These are phyloP conservation scores for Ephydatia muelleri DNA, from an alignment of 37 sponge, comb jelly and placozoan genomes.

Conservation along the genomic window DNA sequence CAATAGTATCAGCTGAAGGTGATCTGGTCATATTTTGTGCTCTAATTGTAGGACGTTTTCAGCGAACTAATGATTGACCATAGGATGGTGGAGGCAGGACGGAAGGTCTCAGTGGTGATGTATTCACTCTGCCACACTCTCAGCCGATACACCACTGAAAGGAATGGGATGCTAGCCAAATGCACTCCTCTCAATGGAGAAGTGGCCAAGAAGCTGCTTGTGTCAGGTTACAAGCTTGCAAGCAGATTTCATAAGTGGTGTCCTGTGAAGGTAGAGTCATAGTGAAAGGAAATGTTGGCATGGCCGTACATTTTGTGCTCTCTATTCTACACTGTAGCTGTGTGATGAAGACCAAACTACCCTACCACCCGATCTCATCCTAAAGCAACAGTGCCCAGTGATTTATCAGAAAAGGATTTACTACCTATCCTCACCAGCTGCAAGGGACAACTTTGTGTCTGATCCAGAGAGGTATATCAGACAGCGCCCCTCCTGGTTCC, in stretches of 20 bases:
- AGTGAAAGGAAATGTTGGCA: background rate
- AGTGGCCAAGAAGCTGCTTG: conserved; percentile 71
- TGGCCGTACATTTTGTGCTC: background rate
- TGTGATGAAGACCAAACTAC: conserved; percentile 3
- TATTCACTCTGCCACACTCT: conserved; percentile 66
- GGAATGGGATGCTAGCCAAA: conserved; percentile 77
- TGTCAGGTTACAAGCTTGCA: conserved; percentile 82
- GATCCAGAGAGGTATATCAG: conserved; percentile 76
- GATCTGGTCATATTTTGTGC: background rate
- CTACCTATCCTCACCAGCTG: conserved; percentile 60
- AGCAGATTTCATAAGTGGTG: conserved; percentile 87
- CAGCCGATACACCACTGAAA: conserved; percentile 41
- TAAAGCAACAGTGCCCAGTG: conserved; percentile 61
- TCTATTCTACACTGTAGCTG: conserved; percentile 46
- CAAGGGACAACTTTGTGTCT: conserved; percentile 64
- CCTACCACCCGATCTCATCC: conserved; percentile 12
- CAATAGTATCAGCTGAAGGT: background rate
- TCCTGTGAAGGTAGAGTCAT: conserved; percentile 77
- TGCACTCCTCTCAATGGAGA: conserved; percentile 56
- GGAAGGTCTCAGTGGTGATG: conserved; percentile 64
- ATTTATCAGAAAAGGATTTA: conserved; percentile 71
- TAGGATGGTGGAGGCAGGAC: conserved; percentile 59
- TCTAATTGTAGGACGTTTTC: conserved; percentile 49
- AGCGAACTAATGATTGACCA: conserved; percentile 73
- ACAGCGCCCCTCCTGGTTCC: conserved; percentile 61